phyloP scores from a whole-genome alignment of 30 jellyfish, hydroid and myxozoan species.

The Aurelia sp. region DNA sequence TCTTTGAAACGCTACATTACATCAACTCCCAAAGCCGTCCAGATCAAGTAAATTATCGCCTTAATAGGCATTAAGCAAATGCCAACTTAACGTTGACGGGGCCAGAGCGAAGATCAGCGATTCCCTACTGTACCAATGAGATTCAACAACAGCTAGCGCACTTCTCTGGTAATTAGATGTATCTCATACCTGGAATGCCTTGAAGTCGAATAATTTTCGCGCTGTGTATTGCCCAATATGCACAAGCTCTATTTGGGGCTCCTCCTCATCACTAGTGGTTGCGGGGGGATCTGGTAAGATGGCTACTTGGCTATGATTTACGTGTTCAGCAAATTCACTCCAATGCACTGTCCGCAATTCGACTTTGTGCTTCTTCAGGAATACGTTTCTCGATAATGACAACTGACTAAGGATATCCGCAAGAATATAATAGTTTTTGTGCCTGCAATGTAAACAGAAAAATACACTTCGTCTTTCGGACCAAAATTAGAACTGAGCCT shows the following conservation, averaged over 20 bases:
- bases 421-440: conserved; percentile 49
- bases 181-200: conserved; percentile 12
- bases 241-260: conserved; percentile 44
- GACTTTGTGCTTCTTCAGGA: conserved; percentile 64
- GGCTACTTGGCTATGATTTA: conserved; percentile 22
- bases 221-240: conserved; percentile 72
- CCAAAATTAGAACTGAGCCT: too few species aligned
- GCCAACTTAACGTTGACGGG: too few species aligned
- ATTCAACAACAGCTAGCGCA: too few species aligned
- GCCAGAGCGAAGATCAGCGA: too few species aligned
- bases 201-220: conserved; percentile 48
- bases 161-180: too few species aligned
- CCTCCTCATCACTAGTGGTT: conserved; percentile 8
- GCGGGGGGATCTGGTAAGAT: conserved; percentile 12
- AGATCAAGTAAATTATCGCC: too few species aligned
- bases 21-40: too few species aligned
- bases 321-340: conserved; percentile 19
- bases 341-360: conserved; percentile 42
- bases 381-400: conserved; percentile 19
- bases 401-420: conserved; percentile 29
- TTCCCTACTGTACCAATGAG: too few species aligned
- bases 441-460: conserved; percentile 27
- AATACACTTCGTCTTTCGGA: too few species aligned
- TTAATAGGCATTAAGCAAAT: too few species aligned
- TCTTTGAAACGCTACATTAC: too few species aligned